Percentiles rank a stretch among this genome's conserved stretches.
Evolutionary conservation across 1,140 invertebrate species (phyloP).

Genomic region (Bombus confusus): DNA sequence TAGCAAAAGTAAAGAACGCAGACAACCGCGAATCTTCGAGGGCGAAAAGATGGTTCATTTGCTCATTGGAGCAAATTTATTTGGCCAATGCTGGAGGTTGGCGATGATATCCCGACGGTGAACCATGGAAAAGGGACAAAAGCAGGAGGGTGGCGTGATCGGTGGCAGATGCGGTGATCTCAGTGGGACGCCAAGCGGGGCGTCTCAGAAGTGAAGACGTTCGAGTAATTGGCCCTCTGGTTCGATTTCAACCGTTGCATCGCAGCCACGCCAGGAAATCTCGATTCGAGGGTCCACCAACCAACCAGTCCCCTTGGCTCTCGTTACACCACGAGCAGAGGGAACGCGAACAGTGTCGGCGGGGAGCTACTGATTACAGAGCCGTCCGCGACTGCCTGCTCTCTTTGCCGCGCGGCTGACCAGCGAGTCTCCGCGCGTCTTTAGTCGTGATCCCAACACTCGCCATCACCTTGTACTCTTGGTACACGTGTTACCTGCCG

Average conservation of each 20-base stretch:
- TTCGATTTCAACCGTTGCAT: slow-evolving; percentile 68
- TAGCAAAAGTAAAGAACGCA: not conserved
- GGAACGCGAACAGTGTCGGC: slow-evolving; percentile 56
- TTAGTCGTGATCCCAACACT: slow-evolving; percentile 47
- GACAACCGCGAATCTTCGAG: slow-evolving; percentile 20
- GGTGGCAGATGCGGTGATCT: slow-evolving; percentile 67
- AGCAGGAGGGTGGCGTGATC: slow-evolving; percentile 13
- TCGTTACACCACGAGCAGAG: slow-evolving; percentile 59
- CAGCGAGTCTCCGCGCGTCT: slow-evolving; percentile 15
- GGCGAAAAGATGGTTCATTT: not conserved
- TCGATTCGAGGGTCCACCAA: slow-evolving; percentile 48
- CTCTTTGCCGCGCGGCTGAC: not conserved
- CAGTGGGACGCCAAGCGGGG: slow-evolving; percentile 68
- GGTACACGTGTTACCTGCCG: slow-evolving; percentile 66
- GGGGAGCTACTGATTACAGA: slow-evolving; percentile 72
- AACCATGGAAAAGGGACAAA: slow-evolving; percentile 23
- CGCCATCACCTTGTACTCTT: slow-evolving; percentile 54
- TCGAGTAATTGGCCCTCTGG: slow-evolving; percentile 72
- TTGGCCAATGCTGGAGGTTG: not conserved
- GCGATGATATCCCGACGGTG: slow-evolving; percentile 36
- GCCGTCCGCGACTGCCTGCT: slow-evolving; percentile 46
- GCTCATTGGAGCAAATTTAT: slow-evolving; percentile 44
- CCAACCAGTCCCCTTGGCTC: slow-evolving; percentile 19
- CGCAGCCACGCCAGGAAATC: slow-evolving; percentile 23
- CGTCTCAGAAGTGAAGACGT: slow-evolving; percentile 74